Percentiles rank a stretch among this genome's conserved stretches.
Evolutionary conservation across 2,888 invertebrate genomes (phyloP).

Genomic region (Noctua janthina): DNA sequence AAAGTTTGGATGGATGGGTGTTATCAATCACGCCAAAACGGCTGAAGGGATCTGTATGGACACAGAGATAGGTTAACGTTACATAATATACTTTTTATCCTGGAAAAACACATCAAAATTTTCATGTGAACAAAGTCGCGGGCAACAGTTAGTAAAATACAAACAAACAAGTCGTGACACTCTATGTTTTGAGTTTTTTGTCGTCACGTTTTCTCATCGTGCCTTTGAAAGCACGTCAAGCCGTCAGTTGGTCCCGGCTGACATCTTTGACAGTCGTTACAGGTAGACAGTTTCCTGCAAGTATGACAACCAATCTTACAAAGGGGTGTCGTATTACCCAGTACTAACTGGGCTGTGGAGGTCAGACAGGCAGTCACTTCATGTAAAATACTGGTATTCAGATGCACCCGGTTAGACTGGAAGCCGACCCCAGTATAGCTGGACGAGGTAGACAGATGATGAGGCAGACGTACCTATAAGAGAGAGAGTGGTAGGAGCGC

Average conservation of each 20-base stretch:
- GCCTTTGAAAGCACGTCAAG: neutral
- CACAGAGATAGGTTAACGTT: too few species aligned
- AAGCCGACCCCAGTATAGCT: neutral
- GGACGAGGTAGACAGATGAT: neutral
- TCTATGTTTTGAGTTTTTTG: neutral
- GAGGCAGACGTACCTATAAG: neutral
- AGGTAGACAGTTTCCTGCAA: neutral
- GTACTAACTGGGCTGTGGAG: neutral
- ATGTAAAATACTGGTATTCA: neutral
- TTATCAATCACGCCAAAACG: neutral
- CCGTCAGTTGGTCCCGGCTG: neutral
- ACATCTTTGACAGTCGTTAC: neutral
- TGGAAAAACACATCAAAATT: neutral
- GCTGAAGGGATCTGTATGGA: neutral
- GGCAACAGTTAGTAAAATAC: too few species aligned
- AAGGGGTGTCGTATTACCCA: neutral
- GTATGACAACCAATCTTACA: neutral
- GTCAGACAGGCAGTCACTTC: neutral
- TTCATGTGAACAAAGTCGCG: neutral
- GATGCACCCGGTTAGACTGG: neutral
- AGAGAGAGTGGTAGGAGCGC: neutral
- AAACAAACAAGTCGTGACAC: too few species aligned
- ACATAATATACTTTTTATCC: too few species aligned
- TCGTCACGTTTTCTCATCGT: too few species aligned
- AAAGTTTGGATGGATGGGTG: neutral